A percentile compares a stretch with the other conserved stretches of the same genome.
Evolutionary conservation across 2,888 invertebrate genomes (phyloP).

Genomic region (Brenthis daphne): DNA sequence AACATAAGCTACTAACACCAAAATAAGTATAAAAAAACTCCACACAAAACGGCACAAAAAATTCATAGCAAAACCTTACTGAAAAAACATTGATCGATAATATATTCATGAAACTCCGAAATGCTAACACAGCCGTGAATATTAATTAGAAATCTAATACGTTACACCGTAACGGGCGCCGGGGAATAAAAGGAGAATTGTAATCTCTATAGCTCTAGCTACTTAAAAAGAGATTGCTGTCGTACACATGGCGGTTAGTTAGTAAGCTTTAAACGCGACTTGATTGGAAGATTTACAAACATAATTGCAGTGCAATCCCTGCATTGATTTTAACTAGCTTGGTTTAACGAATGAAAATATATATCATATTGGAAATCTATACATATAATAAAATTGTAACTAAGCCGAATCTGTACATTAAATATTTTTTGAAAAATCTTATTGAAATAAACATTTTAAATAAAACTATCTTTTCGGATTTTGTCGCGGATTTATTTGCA

Average conservation of each 20-base stretch:
- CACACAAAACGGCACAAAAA: no score
- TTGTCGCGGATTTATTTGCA: no score
- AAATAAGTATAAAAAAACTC: no score
- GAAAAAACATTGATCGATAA: background rate
- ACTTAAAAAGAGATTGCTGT: background rate
- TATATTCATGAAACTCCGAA: conserved; percentile 3
- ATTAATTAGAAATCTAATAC: conserved; percentile 12
- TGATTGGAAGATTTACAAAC: conserved; percentile 18
- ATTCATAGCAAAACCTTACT: no score
- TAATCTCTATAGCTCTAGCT: background rate
- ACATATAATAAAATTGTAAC: no score
- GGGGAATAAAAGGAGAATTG: conserved; percentile 2
- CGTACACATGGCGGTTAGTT: background rate
- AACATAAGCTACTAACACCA: no score
- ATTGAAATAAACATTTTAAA: no score
- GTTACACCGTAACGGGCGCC: background rate
- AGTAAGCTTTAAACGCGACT: conserved; percentile 8
- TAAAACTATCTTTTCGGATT: no score
- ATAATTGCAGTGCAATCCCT: conserved; percentile 6
- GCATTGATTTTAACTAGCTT: background rate
- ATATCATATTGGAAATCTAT: background rate
- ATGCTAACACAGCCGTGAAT: conserved; percentile 9
- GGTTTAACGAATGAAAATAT: conserved; percentile 2
- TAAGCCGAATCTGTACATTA: no score
- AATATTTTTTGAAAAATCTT: no score